phyloP scores from a whole-genome alignment of 2,888 invertebrate genomes.

The Halocaridina rubra region DNA sequence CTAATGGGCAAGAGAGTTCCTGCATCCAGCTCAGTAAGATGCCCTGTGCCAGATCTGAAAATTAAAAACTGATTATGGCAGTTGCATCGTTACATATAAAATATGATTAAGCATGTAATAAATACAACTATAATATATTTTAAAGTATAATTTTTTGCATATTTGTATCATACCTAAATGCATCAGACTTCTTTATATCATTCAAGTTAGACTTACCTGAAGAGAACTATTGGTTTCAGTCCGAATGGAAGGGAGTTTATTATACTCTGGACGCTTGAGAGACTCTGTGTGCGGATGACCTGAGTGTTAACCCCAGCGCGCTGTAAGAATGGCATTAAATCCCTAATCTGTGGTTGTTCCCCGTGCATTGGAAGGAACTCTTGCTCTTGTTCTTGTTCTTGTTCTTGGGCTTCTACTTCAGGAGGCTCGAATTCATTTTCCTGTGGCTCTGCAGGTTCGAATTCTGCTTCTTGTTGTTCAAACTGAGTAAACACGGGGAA shows the following conservation, averaged over 20 bases:
- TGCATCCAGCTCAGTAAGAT: conserved; percentile 41
- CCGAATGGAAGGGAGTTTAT: conserved; percentile 16
- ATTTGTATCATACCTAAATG: not conserved
- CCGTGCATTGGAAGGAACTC: not conserved
- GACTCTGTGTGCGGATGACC: conserved; percentile 30
- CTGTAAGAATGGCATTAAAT: conserved; percentile 31
- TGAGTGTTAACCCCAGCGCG: conserved; percentile 39
- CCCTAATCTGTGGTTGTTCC: not conserved
- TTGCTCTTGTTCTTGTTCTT: not conserved
- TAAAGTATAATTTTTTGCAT: not conserved
- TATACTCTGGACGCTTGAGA: conserved; percentile 27
- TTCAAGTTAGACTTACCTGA: conserved; percentile 11
- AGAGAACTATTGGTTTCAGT: conserved; percentile 37
- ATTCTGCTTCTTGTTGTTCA: not conserved
- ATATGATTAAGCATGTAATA: not conserved
- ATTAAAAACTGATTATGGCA: not conserved
- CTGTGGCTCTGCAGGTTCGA: not conserved
- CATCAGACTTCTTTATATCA: not conserved
- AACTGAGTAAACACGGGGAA: not conserved
- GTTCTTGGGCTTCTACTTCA: not conserved
- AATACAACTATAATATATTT: not conserved
- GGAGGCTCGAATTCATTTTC: not conserved
- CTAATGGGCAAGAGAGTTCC: conserved; percentile 15
- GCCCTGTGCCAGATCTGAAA: conserved; percentile 15
- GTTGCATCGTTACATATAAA: not conserved